phyloP scores from a whole-genome alignment of 2,888 invertebrate genomes.

The Mylabris sibirica region DNA sequence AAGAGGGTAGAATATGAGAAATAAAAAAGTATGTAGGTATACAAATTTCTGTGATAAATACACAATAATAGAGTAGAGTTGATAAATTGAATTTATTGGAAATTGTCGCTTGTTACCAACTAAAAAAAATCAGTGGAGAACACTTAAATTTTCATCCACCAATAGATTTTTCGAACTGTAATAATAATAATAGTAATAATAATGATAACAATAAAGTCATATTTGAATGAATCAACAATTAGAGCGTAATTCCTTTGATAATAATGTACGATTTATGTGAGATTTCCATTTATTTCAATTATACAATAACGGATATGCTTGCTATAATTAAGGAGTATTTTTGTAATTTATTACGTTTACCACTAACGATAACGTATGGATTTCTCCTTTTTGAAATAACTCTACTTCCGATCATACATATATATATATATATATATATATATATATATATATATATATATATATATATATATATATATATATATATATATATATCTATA shows the following conservation, averaged over 20 bases:
- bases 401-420: neutral
- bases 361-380: neutral
- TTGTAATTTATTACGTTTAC: neutral
- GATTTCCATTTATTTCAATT: neutral
- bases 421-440: too few relatives aligned
- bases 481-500: too few relatives aligned
- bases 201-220: neutral
- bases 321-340: neutral
- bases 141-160: too few relatives aligned
- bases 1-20: neutral
- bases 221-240: conserved; percentile 12
- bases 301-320: conserved; percentile 1
- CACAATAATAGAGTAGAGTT: too few relatives aligned
- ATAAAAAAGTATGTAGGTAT: too few relatives aligned
- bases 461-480: too few relatives aligned
- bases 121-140: too few relatives aligned
- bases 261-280: conserved; percentile 6
- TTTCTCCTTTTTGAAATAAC: neutral
- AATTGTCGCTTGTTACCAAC: too few relatives aligned
- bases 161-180: too few relatives aligned
- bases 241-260: conserved; percentile 12
- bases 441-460: too few relatives aligned
- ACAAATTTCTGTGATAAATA: too few relatives aligned
- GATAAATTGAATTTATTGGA: too few relatives aligned
- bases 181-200: neutral